Percentiles rank a stretch among this genome's conserved stretches.
These are phyloP conservation scores for Microcebus griseorufus DNA, from an alignment of 2,113 vertebrate species.

Conservation along the genomic window DNA sequence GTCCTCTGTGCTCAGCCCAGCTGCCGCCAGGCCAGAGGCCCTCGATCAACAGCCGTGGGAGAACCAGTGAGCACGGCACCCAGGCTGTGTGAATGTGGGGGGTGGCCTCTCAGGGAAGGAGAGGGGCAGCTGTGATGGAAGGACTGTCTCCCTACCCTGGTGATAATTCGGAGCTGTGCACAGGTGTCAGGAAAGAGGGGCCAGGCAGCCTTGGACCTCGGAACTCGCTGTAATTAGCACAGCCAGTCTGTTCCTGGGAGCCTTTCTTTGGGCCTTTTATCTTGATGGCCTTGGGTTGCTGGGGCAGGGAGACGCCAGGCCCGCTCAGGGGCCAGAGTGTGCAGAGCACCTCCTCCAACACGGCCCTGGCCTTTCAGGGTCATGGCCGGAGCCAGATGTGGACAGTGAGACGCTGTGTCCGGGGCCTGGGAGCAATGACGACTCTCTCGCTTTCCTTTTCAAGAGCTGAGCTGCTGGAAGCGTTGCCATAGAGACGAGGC, in stretches of 20 bases:
- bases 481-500: neutral
- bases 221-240: neutral
- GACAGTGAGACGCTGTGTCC: neutral
- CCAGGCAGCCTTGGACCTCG: neutral
- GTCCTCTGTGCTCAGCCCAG: neutral
- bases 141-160: neutral
- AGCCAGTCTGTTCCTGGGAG: neutral
- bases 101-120: neutral
- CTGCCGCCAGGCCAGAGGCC: neutral
- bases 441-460: neutral
- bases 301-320: constrained; percentile 20
- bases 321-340: neutral
- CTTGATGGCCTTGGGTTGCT: constrained; percentile 31
- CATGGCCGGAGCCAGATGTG: neutral
- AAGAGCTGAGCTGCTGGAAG: neutral
- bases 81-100: neutral
- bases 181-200: neutral
- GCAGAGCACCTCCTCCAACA: neutral
- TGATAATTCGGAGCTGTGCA: accelerated
- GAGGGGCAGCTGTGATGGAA: neutral
- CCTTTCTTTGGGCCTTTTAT: constrained; percentile 43
- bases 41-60: neutral
- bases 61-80: neutral
- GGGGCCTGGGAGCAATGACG: accelerated
- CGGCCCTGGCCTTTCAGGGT: constrained; percentile 13